Evolutionary conservation across 2,888 invertebrate species (phyloP), one percentile per base, ranked within the genome.

Genomic region (Polymixis flavicincta): DNA sequence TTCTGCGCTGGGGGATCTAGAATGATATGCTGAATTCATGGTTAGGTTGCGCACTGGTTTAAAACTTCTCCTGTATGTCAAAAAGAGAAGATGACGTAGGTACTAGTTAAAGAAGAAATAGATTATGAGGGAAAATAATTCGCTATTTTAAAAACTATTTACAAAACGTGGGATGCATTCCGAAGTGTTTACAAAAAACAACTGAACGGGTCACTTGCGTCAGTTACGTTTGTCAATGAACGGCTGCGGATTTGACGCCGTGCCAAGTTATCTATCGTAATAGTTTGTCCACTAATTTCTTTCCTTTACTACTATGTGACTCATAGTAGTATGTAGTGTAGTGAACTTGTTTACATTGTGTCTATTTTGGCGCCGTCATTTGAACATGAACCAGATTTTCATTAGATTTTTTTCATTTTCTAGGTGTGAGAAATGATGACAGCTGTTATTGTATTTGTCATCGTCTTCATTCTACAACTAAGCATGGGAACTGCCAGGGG

Each of bases 221-320:
- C 76, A 59, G 80, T 74, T 71, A 74, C 64, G 57, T 50, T 60
- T 14, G 70, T 83, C 79, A 83, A 85, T 89, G 83, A 76, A 83
- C 61, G 50, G 69, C 14, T n/a, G 45, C 4, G 13, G 70, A 76
- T 70, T 90, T 90, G 90, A 89, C 69, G 45, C 71, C 64, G 70
- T 81, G 91, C 90, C 91, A 91, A 88, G 70, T 80, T 80, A 85
- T 85, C 11, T 66, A 22, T 66, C 50, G 70, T 72, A 85, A 72
- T 64, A 78, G 64, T 83, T 55, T 72, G 78, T 77, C 71, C 37
- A 78, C 37, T 77, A 64, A 63, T 64, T 45, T 55, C 1, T 25
- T 61, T 70, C 73, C 37, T 66, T 82, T 72, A 72, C 69, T 82
- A 75, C 76, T n/a, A 22, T 0, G 7, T 22, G 17, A 32, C 19